A percentile compares a stretch with the other conserved stretches of the same genome.
phyloP scores from a whole-genome alignment of 2,113 vertebrate species.

The Lasiurus cinereus region DNA sequence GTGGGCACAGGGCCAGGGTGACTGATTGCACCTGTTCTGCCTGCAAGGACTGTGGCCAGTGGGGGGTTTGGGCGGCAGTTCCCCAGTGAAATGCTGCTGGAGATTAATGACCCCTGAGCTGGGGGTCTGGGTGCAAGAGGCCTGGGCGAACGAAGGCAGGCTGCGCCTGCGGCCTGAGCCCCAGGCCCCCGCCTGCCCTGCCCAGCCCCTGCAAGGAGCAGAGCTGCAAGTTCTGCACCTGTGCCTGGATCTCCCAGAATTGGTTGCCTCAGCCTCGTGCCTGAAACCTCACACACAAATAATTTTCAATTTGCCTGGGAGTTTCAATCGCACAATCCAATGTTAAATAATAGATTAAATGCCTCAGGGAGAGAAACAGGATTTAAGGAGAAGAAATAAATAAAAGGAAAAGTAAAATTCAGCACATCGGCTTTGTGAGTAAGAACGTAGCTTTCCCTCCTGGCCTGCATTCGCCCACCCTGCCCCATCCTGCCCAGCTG shows the following conservation, averaged over 20 bases:
- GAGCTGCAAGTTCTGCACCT: background rate
- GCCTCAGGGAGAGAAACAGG: constrained; percentile 81
- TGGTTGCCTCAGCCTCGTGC: constrained; percentile 57
- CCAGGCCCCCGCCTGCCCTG: background rate
- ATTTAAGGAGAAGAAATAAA: constrained; percentile 84
- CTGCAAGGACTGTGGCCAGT: constrained; percentile 55
- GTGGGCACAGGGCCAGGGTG: constrained; percentile 26
- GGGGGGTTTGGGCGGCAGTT: background rate
- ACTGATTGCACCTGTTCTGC: constrained; percentile 67
- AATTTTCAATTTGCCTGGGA: constrained; percentile 82
- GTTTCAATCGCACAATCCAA: constrained; percentile 80
- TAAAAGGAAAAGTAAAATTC: constrained; percentile 81
- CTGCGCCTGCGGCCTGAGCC: fast-evolving
- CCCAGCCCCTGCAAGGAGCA: background rate
- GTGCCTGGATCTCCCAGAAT: constrained; percentile 72
- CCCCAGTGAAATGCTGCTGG: constrained; percentile 53
- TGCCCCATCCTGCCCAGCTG: fast-evolving
- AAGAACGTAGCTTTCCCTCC: background rate
- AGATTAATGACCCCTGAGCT: constrained; percentile 18
- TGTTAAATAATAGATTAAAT: constrained; percentile 85
- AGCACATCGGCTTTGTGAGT: constrained; percentile 18
- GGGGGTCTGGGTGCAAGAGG: background rate
- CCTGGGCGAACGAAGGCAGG: background rate
- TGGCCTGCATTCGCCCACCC: fast-evolving
- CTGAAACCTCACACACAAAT: constrained; percentile 75